These are phyloP conservation scores for Hylaeus volcanicus DNA, from an alignment of 1,140 invertebrate species.

Conservation along the genomic window DNA sequence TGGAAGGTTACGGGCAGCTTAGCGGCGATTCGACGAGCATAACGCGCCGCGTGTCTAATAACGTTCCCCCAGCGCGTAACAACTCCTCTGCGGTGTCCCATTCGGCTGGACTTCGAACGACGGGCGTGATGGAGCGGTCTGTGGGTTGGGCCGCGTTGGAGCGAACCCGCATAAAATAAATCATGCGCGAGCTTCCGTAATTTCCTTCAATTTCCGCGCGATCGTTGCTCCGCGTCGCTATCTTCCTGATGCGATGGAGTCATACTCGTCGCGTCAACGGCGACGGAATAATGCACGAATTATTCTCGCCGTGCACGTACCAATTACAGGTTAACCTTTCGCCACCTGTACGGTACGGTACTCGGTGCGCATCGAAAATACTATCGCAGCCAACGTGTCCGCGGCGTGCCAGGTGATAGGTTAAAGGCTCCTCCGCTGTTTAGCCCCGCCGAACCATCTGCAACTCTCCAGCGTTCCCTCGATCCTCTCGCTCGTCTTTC, in stretches of 20 bases:
- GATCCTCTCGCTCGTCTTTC: slow-evolving; percentile 9
- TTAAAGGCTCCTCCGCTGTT: slow-evolving; percentile 54
- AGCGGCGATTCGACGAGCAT: slow-evolving; percentile 53
- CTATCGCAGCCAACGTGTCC: slow-evolving; percentile 16
- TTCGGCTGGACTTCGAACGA: slow-evolving; percentile 18
- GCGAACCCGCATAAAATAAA: slow-evolving; percentile 54
- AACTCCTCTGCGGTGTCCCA: slow-evolving; percentile 15
- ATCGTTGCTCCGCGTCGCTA: slow-evolving; percentile 42
- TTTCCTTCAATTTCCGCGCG: slow-evolving; percentile 59
- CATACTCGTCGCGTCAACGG: slow-evolving; percentile 16
- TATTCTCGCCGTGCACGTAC: slow-evolving; percentile 33
- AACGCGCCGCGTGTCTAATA: slow-evolving; percentile 62
- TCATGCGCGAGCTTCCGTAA: slow-evolving; percentile 54
- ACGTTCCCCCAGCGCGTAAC: slow-evolving; percentile 57
- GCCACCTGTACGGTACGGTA: slow-evolving; percentile 39
- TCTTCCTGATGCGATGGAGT: slow-evolving; percentile 52
- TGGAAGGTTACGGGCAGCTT: slow-evolving; percentile 43
- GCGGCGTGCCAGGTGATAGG: slow-evolving; percentile 56
- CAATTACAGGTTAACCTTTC: slow-evolving; percentile 53
- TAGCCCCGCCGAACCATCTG: slow-evolving; percentile 21
- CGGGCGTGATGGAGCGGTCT: too few relatives aligned
- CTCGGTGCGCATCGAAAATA: slow-evolving; percentile 30
- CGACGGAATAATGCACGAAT: slow-evolving; percentile 18
- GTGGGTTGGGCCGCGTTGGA: slow-evolving; percentile 22
- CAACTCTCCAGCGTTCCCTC: slow-evolving; percentile 10